These are phyloP conservation scores for Coluber constrictor DNA, from an alignment of 2,797 vertebrate species.

Conservation along the genomic window DNA sequence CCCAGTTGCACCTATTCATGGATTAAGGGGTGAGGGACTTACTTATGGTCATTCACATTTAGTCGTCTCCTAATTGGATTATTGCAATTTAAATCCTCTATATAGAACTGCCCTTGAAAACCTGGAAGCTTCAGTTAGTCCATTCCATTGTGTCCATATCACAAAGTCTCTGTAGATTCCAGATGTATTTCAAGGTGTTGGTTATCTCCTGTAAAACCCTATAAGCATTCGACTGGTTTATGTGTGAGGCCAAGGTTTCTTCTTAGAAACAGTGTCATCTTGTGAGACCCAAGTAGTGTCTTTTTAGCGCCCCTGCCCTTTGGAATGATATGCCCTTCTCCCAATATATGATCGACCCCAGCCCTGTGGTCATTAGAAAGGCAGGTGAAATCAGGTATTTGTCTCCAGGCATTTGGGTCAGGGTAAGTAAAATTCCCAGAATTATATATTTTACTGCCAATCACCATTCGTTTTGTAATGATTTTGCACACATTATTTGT, in stretches of 20 bases:
- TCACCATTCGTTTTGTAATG: neutral
- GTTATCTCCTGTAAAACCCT: neutral
- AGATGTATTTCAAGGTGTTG: neutral
- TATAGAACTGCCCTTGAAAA: neutral
- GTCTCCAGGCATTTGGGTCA: neutral
- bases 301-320: neutral
- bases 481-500: neutral
- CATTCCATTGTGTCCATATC: neutral
- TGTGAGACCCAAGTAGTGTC: neutral
- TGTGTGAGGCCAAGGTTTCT: neutral
- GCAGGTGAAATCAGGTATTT: neutral
- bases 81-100: neutral
- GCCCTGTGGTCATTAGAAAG: neutral
- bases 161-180: neutral
- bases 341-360: neutral
- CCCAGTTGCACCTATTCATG: neutral
- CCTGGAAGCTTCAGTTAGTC: neutral
- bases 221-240: neutral
- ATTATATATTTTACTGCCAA: neutral
- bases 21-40: neutral
- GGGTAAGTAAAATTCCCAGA: neutral
- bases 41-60: neutral
- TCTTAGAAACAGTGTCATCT: neutral
- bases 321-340: neutral
- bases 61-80: neutral